Conservation (phyloP, 2,888 invertebrate genomes). For the Drosophila robusta region DNA sequence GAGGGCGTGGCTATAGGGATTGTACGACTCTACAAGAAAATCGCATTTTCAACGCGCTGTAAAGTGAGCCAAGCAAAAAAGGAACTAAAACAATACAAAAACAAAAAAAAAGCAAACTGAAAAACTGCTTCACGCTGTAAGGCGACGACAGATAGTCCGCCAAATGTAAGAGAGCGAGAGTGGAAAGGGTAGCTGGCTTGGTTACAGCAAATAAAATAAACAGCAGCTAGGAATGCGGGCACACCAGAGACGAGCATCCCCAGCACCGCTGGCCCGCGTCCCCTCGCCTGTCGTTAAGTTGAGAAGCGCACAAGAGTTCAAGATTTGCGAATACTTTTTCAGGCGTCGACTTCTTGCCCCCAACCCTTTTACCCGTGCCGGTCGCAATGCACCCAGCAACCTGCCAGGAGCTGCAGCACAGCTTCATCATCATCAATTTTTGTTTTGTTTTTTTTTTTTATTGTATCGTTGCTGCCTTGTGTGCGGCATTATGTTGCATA, state of each 20-base stretch:
- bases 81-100: neutral
- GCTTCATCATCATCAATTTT: slow-evolving; percentile 76
- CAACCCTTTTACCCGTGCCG: neutral
- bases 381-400: slow-evolving; percentile 10
- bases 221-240: slow-evolving; percentile 50
- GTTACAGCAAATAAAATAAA: slow-evolving; percentile 73
- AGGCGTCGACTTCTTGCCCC: slow-evolving; percentile 20
- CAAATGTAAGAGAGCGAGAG: neutral
- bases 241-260: slow-evolving; percentile 19
- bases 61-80: slow-evolving; percentile 28
- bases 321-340: slow-evolving; percentile 65
- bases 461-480: slow-evolving; percentile 15
- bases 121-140: slow-evolving; percentile 48
- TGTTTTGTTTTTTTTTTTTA: slow-evolving; percentile 40
- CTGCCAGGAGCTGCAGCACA: slow-evolving; percentile 28
- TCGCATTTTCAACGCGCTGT: slow-evolving; percentile 68
- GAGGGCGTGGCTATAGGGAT: slow-evolving; percentile 21
- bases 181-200: slow-evolving; percentile 8
- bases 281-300: slow-evolving; percentile 57
- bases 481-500: slow-evolving; percentile 42
- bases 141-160: slow-evolving; percentile 64
- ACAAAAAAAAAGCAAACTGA: slow-evolving; percentile 34
- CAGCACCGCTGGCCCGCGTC: neutral
- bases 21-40: slow-evolving; percentile 65
- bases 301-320: slow-evolving; percentile 73